phyloP scores from a whole-genome alignment of 2,888 invertebrate species.

The Coecobrya sp. region DNA sequence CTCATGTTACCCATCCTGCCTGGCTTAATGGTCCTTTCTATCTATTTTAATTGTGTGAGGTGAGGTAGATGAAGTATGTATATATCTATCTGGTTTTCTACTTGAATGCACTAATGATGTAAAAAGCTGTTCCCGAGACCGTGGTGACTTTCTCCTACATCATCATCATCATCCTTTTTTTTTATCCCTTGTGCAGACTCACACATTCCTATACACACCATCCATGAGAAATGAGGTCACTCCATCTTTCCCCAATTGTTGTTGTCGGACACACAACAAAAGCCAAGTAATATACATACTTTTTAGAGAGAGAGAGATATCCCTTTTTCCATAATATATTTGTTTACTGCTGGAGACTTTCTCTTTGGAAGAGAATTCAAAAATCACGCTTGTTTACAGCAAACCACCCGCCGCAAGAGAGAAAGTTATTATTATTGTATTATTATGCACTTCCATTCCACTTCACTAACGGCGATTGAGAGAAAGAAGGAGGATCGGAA shows the following conservation, averaged over 20 bases:
- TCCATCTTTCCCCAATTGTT: background rate
- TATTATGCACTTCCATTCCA: constrained; percentile 7
- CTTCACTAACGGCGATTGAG: background rate
- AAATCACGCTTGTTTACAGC: background rate
- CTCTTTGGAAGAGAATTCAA: background rate
- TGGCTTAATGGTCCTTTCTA: background rate
- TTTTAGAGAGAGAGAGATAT: too few species aligned
- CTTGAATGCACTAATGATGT: constrained; percentile 72
- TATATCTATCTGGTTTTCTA: constrained; percentile 6
- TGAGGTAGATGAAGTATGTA: constrained; percentile 37
- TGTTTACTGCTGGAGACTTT: background rate
- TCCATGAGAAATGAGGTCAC: constrained; percentile 38
- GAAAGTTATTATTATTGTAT: background rate
- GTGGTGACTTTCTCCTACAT: constrained; percentile 12
- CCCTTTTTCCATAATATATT: too few species aligned
- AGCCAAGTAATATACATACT: background rate
- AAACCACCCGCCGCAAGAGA: background rate
- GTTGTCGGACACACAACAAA: background rate
- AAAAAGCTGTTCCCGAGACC: constrained; percentile 66
- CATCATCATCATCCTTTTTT: too few species aligned
- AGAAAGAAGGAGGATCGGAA: background rate
- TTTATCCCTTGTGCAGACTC: too few species aligned
- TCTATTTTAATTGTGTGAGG: constrained; percentile 73
- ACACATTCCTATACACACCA: background rate
- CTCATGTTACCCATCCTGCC: constrained; percentile 30